Evolutionary conservation across 2,113 vertebrate species (phyloP).

Genomic region (Rhabdornis inornatus): DNA sequence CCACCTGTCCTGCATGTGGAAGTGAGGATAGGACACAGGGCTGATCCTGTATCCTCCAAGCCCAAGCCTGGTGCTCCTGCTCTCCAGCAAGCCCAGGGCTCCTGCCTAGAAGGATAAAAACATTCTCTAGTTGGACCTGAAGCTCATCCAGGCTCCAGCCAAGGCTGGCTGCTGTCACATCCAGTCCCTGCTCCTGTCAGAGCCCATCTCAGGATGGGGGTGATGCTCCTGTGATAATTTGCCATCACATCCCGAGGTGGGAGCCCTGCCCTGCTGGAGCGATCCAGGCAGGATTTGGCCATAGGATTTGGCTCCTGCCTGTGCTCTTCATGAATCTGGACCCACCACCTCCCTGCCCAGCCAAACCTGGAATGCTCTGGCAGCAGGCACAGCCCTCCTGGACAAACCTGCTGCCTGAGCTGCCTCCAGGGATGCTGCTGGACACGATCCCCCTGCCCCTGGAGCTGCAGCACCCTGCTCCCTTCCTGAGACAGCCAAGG

Average conservation of each 20-base stretch:
- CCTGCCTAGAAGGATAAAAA: neutral
- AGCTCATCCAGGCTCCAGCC: neutral
- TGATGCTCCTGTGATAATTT: rapidly evolving
- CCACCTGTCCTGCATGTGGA: rapidly evolving
- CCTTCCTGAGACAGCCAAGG: neutral
- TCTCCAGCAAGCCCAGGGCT: neutral
- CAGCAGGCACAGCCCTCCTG: neutral
- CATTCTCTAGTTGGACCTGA: neutral
- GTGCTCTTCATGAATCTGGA: neutral
- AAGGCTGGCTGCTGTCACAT: neutral
- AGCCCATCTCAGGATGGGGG: neutral
- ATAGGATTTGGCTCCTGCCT: neutral
- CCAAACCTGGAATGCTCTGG: conserved; percentile 53
- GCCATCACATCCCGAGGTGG: rapidly evolving
- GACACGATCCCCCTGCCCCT: neutral
- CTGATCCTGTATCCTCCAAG: rapidly evolving
- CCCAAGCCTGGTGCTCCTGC: neutral
- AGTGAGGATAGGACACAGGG: rapidly evolving
- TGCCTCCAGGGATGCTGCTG: neutral
- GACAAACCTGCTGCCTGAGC: neutral
- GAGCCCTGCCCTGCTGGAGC: neutral
- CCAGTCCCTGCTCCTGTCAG: neutral
- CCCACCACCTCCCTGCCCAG: rapidly evolving
- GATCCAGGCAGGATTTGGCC: neutral
- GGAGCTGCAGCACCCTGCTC: neutral